Percentiles rank a stretch among this genome's conserved stretches.
phyloP scores from a whole-genome alignment of 2,797 vertebrate genomes.

The Choloepus didactylus region DNA sequence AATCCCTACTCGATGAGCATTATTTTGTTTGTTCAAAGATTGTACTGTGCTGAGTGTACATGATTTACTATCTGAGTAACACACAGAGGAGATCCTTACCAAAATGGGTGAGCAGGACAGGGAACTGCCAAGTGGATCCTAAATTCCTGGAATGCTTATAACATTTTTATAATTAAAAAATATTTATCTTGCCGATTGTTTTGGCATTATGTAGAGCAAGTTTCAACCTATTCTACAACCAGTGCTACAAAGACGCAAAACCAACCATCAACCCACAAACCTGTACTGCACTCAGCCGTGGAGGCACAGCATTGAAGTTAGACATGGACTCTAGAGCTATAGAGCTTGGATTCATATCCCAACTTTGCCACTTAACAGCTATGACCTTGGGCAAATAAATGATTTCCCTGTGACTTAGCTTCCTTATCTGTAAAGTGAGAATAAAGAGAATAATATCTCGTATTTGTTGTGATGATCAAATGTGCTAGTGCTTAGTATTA shows the following conservation, averaged over 20 bases:
- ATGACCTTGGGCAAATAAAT: neutral
- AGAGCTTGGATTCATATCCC: neutral
- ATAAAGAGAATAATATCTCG: neutral
- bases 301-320: neutral
- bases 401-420: neutral
- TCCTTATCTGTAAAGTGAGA: neutral
- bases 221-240: neutral
- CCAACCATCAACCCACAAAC: neutral
- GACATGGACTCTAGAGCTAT: neutral
- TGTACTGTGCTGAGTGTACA: neutral
- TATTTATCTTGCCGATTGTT: neutral
- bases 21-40: neutral
- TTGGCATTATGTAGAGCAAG: neutral
- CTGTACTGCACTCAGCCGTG: neutral
- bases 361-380: neutral
- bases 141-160: neutral
- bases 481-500: neutral
- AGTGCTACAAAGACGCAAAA: neutral
- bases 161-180: neutral
- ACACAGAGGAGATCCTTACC: neutral
- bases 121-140: neutral
- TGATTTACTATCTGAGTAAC: neutral
- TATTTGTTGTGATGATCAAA: neutral
- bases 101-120: neutral
- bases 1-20: neutral